Evolutionary conservation across 92 coral and sea anemone species (phyloP).

Genomic region (Phenganax stokvisi): DNA sequence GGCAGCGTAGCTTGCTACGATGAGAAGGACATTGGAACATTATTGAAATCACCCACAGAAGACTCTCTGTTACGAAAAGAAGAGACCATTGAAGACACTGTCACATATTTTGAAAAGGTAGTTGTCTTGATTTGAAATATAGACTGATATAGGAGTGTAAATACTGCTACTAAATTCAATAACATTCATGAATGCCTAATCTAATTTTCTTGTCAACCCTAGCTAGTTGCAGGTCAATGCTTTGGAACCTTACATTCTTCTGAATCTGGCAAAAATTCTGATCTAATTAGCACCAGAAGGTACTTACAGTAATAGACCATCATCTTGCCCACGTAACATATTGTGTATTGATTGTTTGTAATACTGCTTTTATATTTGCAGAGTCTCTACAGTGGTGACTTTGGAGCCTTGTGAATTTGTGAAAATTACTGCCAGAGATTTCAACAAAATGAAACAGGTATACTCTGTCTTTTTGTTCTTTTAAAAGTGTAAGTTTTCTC

Average conservation of each 20-base stretch:
- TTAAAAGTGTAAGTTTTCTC: neutral
- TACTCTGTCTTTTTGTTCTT: neutral
- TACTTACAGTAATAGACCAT: neutral
- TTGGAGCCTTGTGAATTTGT: conserved; percentile 87
- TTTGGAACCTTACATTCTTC: conserved; percentile 15
- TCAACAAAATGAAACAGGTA: conserved; percentile 76
- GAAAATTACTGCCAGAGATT: conserved; percentile 86
- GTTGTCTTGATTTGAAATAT: neutral
- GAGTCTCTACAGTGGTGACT: conserved; percentile 78
- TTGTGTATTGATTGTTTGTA: neutral
- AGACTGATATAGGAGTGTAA: neutral
- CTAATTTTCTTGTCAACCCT: neutral
- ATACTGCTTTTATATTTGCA: conserved; percentile 24
- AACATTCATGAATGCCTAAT: neutral
- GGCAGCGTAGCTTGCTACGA: conserved; percentile 70
- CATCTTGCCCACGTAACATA: neutral
- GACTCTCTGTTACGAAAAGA: conserved; percentile 49
- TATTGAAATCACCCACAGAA: conserved; percentile 29
- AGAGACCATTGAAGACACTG: conserved; percentile 45
- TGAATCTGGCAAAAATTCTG: neutral
- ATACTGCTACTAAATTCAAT: neutral
- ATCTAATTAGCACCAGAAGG: neutral
- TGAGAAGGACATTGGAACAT: conserved; percentile 44
- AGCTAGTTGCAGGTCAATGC: conserved; percentile 30
- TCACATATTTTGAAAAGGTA: conserved; percentile 36